Percentiles rank a stretch among this genome's conserved stretches.
Evolutionary conservation across 2,888 invertebrate genomes (phyloP).

Genomic region (Lasius fuliginosus): DNA sequence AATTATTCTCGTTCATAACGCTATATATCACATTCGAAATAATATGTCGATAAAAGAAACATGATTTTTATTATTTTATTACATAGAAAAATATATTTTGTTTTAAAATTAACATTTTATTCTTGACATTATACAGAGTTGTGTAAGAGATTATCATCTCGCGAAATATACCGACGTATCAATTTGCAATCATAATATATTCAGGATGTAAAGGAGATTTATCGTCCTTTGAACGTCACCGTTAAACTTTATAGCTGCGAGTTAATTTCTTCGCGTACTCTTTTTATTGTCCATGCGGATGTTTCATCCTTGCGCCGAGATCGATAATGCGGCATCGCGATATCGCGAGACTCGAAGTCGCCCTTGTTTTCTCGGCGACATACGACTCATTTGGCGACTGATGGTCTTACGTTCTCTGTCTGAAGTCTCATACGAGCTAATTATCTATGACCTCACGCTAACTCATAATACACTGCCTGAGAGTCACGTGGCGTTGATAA

Average conservation of each 20-base stretch:
- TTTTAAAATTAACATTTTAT: conserved; percentile 13
- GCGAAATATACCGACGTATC: neutral
- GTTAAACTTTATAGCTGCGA: conserved; percentile 25
- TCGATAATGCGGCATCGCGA: conserved; percentile 58
- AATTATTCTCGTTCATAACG: conserved; percentile 5
- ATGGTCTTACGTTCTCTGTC: neutral
- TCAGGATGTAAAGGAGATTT: neutral
- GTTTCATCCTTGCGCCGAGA: conserved; percentile 40
- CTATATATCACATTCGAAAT: neutral
- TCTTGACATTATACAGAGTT: neutral
- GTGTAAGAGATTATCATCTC: neutral
- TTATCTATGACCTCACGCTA: conserved; percentile 52
- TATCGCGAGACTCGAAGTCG: conserved; percentile 56
- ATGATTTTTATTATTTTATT: conserved; percentile 12
- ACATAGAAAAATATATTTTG: neutral
- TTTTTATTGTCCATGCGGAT: conserved; percentile 21
- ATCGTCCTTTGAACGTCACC: conserved; percentile 24
- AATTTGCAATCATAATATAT: neutral
- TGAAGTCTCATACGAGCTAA: conserved; percentile 42
- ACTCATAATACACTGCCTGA: conserved; percentile 39
- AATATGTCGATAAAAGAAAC: neutral
- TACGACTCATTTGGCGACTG: conserved; percentile 45
- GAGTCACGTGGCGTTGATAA: conserved; percentile 61
- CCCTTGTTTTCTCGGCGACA: conserved; percentile 56
- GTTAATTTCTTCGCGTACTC: conserved; percentile 34